These are phyloP conservation scores for Xiphias gladius DNA, from an alignment of 2,113 vertebrate genomes.

Conservation along the genomic window DNA sequence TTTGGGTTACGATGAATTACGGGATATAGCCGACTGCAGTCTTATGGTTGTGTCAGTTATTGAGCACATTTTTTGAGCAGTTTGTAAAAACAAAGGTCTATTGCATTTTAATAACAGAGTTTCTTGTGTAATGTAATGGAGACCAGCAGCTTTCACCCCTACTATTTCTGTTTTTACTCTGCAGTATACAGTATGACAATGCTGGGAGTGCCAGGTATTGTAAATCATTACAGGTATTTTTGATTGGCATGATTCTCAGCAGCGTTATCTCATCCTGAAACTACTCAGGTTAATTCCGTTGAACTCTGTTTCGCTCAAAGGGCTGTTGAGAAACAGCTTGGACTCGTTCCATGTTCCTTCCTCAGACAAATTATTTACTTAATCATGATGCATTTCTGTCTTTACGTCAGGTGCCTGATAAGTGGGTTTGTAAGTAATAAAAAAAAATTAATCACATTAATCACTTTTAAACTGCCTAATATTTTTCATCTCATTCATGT, in stretches of 20 bases:
- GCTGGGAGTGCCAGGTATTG: slow-evolving; percentile 6
- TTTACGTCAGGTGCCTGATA: slow-evolving; percentile 17
- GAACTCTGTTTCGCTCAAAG: slow-evolving; percentile 45
- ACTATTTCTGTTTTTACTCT: neutral
- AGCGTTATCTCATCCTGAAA: slow-evolving; percentile 63
- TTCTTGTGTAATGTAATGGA: neutral
- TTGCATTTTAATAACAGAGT: neutral
- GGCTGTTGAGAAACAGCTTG: slow-evolving; percentile 74
- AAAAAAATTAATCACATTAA: slow-evolving; percentile 56
- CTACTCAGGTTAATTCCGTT: slow-evolving; percentile 53
- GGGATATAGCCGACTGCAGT: slow-evolving; percentile 11
- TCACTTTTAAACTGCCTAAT: slow-evolving; percentile 59
- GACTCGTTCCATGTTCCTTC: slow-evolving; percentile 60
- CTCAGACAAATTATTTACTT: slow-evolving; percentile 42
- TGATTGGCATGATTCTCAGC: slow-evolving; percentile 58
- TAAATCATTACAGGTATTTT: slow-evolving; percentile 63
- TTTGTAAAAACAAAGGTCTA: slow-evolving; percentile 7
- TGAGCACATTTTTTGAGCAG: slow-evolving; percentile 4
- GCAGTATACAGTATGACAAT: neutral
- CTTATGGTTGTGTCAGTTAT: neutral
- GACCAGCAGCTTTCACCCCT: neutral
- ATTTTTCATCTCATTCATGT: slow-evolving; percentile 45
- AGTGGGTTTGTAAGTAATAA: slow-evolving; percentile 40
- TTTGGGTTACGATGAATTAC: slow-evolving; percentile 43
- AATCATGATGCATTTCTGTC: slow-evolving; percentile 36